These are phyloP conservation scores for Coelinius sp. DNA, from an alignment of 2,888 invertebrate genomes.

Conservation along the genomic window DNA sequence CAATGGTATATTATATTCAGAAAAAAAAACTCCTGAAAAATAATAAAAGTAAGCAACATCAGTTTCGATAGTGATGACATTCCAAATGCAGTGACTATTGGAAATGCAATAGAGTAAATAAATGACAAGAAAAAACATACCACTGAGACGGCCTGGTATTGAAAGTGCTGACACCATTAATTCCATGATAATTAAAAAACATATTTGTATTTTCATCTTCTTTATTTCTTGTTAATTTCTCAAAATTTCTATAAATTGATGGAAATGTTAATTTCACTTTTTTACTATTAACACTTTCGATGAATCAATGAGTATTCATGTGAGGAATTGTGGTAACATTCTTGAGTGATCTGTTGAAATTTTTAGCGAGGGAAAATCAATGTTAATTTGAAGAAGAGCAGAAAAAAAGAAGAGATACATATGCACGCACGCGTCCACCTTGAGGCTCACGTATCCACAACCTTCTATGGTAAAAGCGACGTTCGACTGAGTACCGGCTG, in stretches of 20 bases:
- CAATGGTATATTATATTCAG: background rate
- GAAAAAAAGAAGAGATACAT: background rate
- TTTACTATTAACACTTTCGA: too few relatives aligned
- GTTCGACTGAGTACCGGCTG: constrained; percentile 57
- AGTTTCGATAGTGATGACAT: too few relatives aligned
- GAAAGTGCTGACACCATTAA: constrained; percentile 53
- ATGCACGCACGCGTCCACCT: constrained; percentile 25
- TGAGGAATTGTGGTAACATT: constrained; percentile 1
- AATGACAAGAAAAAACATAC: constrained; percentile 55
- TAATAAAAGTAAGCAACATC: too few relatives aligned
- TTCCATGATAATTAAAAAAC: constrained; percentile 47
- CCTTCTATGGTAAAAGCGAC: constrained; percentile 58
- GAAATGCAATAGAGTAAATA: background rate
- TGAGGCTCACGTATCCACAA: constrained; percentile 44
- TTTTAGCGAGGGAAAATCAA: background rate
- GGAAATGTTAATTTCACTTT: background rate
- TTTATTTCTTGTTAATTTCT: constrained; percentile 12
- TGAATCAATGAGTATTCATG: background rate
- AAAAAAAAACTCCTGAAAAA: too few relatives aligned
- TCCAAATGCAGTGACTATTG: background rate
- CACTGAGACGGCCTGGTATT: constrained; percentile 58
- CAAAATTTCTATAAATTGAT: background rate
- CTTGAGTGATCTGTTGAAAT: background rate
- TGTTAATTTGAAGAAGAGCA: background rate
- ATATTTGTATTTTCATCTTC: constrained; percentile 47